Base-by-base conservation (phyloP, 2,888 invertebrate species). In the Stomorhina lunata region DNA sequence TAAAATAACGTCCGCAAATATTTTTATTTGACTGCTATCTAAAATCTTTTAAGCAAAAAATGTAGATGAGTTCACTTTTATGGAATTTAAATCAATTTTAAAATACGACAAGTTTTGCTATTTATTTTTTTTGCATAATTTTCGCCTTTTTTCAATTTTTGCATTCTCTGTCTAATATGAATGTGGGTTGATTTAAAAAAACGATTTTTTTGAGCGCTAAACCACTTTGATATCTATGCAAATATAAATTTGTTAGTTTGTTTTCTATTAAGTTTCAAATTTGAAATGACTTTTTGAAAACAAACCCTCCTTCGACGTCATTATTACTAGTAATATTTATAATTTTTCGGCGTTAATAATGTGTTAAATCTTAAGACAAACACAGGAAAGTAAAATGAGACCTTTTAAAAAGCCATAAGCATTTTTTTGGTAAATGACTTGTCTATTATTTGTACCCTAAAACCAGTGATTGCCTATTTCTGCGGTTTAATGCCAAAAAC, bases 401-500 rank as follows among this genome's bases (percentile, higher is more conserved):
- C 61, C 77, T 81, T 81, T 81, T 68, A 63, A 53, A 77, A 81
- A 63, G 6, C 27, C 66, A 61, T 72, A 66, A 77, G 71, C 48
- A 45, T 63, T 43, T 37, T 20, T 6, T 40, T 63, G 43, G 40
- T 68, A 45, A 63, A 34, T 69, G n/a, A 25, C 29, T 37, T 20
- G n/a, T 53, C 25, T 43, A 65, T 59, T 59, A 27, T 43, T 17
- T 53, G 7, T 37, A 20, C 66, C 69, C 77, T 53, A 25, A 68
- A 37, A 48, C 17, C 66, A 37, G 37, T 32, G 17, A 63, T 53
- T 53, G 27, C 27, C n/a, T 17, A 40, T 12, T 6, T 55, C 66
- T n/a, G 20, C 12, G 1, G 71, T 68, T 77, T 77, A 81, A 81
- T 81, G 81, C 17, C 77, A 77, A 77, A 50, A 77, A 45, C 72